Evolutionary conservation across 1,140 invertebrate species (phyloP).

Genomic region (Neodiprion pinetum): DNA sequence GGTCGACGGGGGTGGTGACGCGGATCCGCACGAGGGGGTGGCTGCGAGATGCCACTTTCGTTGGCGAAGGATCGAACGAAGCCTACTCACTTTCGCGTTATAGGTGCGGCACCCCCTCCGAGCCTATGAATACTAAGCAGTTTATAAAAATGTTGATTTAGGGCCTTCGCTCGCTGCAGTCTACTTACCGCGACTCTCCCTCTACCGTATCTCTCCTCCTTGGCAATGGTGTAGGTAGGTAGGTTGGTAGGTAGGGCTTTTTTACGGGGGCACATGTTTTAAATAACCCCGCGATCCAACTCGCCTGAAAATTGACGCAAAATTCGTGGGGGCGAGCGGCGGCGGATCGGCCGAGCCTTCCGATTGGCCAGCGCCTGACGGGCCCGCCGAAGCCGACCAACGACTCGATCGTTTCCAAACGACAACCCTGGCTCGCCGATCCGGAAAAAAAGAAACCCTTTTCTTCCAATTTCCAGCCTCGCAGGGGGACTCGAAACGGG

Average conservation of each 20-base stretch:
- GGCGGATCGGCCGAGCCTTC: too few relatives aligned
- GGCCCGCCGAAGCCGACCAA: too few relatives aligned
- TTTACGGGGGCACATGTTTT: neutral
- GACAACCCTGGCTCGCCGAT: too few relatives aligned
- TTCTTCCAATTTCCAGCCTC: too few relatives aligned
- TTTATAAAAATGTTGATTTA: conserved; percentile 63
- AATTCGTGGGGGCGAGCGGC: too few relatives aligned
- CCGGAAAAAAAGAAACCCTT: too few relatives aligned
- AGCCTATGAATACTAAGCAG: conserved; percentile 60
- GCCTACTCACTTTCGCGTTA: conserved; percentile 39
- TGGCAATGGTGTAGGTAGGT: neutral
- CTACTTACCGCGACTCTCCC: conserved; percentile 33
- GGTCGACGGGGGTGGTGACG: conserved; percentile 24
- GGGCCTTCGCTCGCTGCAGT: conserved; percentile 35
- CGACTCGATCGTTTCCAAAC: too few relatives aligned
- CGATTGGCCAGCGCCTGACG: too few relatives aligned
- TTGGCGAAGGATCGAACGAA: conserved; percentile 35
- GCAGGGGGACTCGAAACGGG: too few relatives aligned
- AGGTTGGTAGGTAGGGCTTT: neutral
- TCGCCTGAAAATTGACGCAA: neutral
- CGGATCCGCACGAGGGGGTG: neutral
- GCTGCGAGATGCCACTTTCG: conserved; percentile 24
- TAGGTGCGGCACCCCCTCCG: conserved; percentile 37
- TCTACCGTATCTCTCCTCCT: neutral
- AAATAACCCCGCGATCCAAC: neutral